Evolutionary conservation across 2,888 invertebrate genomes (phyloP), one percentile per base, ranked within the genome.

Genomic region (Limnephilus rhombicus): DNA sequence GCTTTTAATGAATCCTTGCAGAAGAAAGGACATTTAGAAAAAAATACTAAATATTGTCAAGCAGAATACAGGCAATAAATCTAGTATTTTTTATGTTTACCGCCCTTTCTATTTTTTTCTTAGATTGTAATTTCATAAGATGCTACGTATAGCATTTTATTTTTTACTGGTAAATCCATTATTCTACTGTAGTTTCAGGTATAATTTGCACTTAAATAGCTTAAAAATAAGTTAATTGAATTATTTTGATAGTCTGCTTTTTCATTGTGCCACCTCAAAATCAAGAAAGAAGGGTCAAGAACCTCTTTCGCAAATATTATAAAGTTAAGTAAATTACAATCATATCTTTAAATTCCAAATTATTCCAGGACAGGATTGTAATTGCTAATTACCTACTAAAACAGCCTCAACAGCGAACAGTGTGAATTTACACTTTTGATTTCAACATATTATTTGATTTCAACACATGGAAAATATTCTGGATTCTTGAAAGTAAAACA

Each of bases 291-390:
- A 85, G 41, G 41, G 85, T 85, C 41, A 41, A 41, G 41, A 85
- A 85, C 41, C 85, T 41, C 41, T 85, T 85, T 24, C 3, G 85
- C 41, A 34, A 85, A 85, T 85, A 85, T 41, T 85, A 37, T 37
- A 41, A 24, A 37, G 24, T 7, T 83, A 83, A 83, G 34, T 31
- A 37, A 18, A 34, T 31, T 41, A 37, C 24, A 37, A 85, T 37
- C 53, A 68, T n/a, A 24, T 68, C 24, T 68, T 68, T 68, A n/a
- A 68, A 68, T 24, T 9, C 24, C 68, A 68, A 68, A 68, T 9
- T 24, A 85, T 37, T 3, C n/a, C 9, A 41, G 24, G 41, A 85
- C 85, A 41, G 85, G 34, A 41, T 18, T 85, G 85, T 11, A 34
- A 9, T 68, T 68, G 24, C n/a, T 68, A 18, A 68, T 68, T 18